These are phyloP conservation scores for Pipistrellus pipistrellus DNA, from an alignment of 2,797 vertebrate species.

Conservation along the genomic window DNA sequence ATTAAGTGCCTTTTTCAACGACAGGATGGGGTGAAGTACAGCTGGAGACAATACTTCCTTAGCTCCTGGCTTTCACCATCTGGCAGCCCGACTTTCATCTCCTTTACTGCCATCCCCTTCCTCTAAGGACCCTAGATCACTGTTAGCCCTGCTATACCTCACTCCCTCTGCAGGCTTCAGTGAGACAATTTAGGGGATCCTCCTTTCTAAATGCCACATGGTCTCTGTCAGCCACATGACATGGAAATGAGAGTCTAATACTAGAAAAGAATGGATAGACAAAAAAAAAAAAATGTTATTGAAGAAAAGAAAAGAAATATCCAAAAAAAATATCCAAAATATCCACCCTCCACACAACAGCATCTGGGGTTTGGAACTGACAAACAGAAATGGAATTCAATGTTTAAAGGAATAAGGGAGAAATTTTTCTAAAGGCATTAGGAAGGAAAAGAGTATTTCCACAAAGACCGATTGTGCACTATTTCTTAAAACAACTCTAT, in stretches of 20 bases:
- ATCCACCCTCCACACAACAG: not conserved
- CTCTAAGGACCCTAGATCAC: not conserved
- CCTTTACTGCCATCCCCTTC: not conserved
- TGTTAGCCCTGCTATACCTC: not conserved
- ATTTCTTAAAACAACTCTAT: not conserved
- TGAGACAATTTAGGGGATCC: not conserved
- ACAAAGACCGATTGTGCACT: not conserved
- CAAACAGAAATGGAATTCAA: not conserved
- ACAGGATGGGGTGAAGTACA: not conserved
- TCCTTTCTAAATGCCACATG: slow-evolving; percentile 32
- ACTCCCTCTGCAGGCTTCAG: not conserved
- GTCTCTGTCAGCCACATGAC: slow-evolving; percentile 10
- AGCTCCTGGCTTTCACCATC: not conserved
- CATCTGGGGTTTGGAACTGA: not conserved
- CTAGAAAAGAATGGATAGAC: not conserved
- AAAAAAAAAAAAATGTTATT: not conserved
- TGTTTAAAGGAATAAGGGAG: slow-evolving; percentile 20
- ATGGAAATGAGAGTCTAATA: slow-evolving; percentile 49
- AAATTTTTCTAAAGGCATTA: slow-evolving; percentile 27
- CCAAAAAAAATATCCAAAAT: slow-evolving; percentile 25
- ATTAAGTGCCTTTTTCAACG: not conserved
- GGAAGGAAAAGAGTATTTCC: slow-evolving; percentile 10
- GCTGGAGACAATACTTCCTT: not conserved
- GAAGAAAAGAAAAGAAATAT: slow-evolving; percentile 29
- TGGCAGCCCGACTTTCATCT: not conserved